phyloP scores from a whole-genome alignment of 2,113 vertebrate genomes.

The Pituophis catenifer region DNA sequence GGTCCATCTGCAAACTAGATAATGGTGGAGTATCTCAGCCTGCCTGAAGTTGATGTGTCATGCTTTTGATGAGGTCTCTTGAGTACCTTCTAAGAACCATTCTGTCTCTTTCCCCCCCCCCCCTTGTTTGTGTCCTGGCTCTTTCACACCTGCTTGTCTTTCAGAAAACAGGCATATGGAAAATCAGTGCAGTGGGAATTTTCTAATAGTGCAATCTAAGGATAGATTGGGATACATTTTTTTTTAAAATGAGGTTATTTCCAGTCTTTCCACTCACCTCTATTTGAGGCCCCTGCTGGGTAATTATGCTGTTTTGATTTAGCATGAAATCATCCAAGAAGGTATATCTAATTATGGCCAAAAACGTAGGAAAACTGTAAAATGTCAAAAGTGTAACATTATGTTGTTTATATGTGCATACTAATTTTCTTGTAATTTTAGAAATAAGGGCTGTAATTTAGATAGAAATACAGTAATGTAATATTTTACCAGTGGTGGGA shows the following conservation, averaged over 20 bases:
- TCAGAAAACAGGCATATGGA: neutral
- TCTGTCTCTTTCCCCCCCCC: slow-evolving; percentile 34
- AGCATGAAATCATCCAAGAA: neutral
- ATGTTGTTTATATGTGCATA: neutral
- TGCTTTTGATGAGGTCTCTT: slow-evolving; percentile 63
- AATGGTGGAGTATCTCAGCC: slow-evolving; percentile 63
- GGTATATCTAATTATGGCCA: neutral
- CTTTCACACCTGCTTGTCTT: slow-evolving; percentile 68
- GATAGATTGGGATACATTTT: neutral
- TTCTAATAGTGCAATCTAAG: slow-evolving; percentile 24
- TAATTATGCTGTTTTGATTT: slow-evolving; percentile 6
- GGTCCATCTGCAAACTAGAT: slow-evolving; percentile 75
- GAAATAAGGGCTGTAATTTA: neutral
- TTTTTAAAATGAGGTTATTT: neutral
- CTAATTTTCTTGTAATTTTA: neutral
- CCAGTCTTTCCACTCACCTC: slow-evolving; percentile 11
- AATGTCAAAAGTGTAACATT: neutral
- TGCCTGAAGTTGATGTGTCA: slow-evolving; percentile 55
- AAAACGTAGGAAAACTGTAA: neutral
- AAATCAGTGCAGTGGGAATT: slow-evolving; percentile 5
- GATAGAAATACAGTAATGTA: neutral
- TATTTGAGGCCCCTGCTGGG: neutral
- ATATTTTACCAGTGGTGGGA: neutral
- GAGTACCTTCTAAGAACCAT: slow-evolving; percentile 53
- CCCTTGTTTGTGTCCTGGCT: slow-evolving; percentile 61